These are phyloP conservation scores for Venustoraphidia nigricollis DNA, from an alignment of 2,888 invertebrate genomes.

Conservation along the genomic window DNA sequence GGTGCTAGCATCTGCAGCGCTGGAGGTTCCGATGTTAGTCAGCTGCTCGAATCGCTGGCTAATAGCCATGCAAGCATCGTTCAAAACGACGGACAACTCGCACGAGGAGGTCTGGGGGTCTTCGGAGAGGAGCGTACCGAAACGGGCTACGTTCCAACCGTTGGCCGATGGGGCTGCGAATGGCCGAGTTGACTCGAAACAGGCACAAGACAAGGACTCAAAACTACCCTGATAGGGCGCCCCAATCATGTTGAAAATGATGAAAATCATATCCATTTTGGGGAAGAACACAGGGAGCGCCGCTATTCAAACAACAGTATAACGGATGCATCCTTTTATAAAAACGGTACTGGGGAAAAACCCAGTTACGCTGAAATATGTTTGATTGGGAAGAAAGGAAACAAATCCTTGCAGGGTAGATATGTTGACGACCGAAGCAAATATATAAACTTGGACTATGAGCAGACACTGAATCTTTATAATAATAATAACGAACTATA, in stretches of 20 bases:
- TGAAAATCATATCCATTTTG: not conserved
- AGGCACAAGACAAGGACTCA: conserved; percentile 33
- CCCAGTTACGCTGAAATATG: conserved; percentile 2
- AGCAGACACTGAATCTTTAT: no score
- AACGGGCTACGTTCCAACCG: conserved; percentile 54
- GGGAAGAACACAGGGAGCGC: not conserved
- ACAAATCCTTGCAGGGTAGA: not conserved
- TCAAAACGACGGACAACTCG: conserved; percentile 9
- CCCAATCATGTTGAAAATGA: not conserved
- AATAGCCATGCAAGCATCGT: no score
- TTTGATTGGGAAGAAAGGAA: not conserved
- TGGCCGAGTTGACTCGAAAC: conserved; percentile 96
- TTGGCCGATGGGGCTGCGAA: conserved; percentile 84
- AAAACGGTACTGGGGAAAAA: not conserved
- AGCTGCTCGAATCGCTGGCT: no score
- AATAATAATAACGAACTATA: no score
- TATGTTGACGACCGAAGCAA: not conserved
- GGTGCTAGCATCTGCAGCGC: conserved; percentile 24
- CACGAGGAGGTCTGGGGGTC: conserved; percentile 32
- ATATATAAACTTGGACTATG: no score
- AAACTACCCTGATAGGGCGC: conserved; percentile 20
- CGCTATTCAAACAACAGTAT: no score
- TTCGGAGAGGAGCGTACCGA: conserved; percentile 30
- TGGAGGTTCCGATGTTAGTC: conserved; percentile 20
- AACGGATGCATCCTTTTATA: no score